Base-by-base conservation (phyloP, 2,888 invertebrate genomes). In the Ligdia adustata region DNA sequence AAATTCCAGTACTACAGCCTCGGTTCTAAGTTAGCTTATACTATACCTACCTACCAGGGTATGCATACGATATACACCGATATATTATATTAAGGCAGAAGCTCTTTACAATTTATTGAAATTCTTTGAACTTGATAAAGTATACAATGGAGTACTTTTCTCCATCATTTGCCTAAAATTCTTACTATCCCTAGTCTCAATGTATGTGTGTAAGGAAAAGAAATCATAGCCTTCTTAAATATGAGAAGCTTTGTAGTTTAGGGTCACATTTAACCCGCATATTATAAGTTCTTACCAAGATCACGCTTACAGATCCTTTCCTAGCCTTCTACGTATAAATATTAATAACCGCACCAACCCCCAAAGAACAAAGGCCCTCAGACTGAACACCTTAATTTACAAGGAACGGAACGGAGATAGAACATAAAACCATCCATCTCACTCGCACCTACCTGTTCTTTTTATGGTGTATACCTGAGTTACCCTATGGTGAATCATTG, bases 401-500 rank as follows among this genome's bases (percentile, higher is more conserved):
- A 55, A 47, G 55, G 32, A 48, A 32, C 37, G 59, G 48, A 52
- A 40, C 55, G 11, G 42, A 42, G 34, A 55, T 39, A 15, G 9
- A 9, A 12, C 31, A n/a, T n/a, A n/a, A 37, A 57, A 40, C 18
- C 15, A 2, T 29, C 28, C 39, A 4, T 72, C 72, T 60, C 63
- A 39, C 5, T 70, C 60, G 40, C 59, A 38, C 42, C 33, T 76
- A 76, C 76, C 76, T 77, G 76, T 68, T 62, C 65, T 59, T 64
- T 66, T 66, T 66, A 61, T 64, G 57, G 62, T 65, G 64, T 60
- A 51, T 70, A 62, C 70, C 63, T 61, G 42, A 42, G 38, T 38
- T 28, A 43, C 48, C 48, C 48, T 49, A 49, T 49, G 67, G 63
- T 66, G 66, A 75, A 62, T 73, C 72, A 70, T 71, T 64, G 63